A percentile compares a stretch with the other conserved stretches of the same genome.
These are phyloP conservation scores for Latrodectus elegans DNA, from an alignment of 2,888 invertebrate species.

Conservation along the genomic window DNA sequence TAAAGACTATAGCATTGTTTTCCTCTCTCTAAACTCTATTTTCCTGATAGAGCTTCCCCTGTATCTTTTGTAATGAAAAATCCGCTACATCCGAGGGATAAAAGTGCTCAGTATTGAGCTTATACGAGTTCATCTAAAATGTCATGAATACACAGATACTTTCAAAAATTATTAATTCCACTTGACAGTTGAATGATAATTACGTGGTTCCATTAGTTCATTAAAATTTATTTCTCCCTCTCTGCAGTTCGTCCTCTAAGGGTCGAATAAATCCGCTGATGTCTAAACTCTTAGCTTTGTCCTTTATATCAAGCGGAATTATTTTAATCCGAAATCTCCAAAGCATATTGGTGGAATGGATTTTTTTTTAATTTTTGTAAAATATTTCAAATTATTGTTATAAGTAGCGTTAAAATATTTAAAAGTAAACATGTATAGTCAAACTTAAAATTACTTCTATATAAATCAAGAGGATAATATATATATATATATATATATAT, in stretches of 20 bases:
- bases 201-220: slow-evolving; percentile 63
- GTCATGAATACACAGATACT: slow-evolving; percentile 17
- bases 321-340: no score
- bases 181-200: slow-evolving; percentile 63
- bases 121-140: slow-evolving; percentile 18
- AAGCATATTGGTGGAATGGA: no score
- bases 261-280: slow-evolving; percentile 33
- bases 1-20: slow-evolving; percentile 38
- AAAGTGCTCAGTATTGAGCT: slow-evolving; percentile 35
- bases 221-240: slow-evolving; percentile 64
- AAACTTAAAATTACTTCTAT: no score
- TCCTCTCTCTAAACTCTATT: slow-evolving; percentile 20
- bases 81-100: slow-evolving; percentile 29
- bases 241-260: slow-evolving; percentile 6
- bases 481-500: no score
- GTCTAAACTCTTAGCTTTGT: neutral
- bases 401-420: no score
- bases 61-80: slow-evolving; percentile 23
- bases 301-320: no score
- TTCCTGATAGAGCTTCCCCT: slow-evolving; percentile 10
- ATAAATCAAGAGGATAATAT: no score
- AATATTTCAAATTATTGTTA: no score
- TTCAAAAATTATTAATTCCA: slow-evolving; percentile 65
- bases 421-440: no score
- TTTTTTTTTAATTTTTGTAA: no score